A percentile compares a stretch with the other conserved stretches of the same genome.
These are phyloP conservation scores for Cheirogaleus medius DNA, from an alignment of 2,113 vertebrate species.

Conservation along the genomic window DNA sequence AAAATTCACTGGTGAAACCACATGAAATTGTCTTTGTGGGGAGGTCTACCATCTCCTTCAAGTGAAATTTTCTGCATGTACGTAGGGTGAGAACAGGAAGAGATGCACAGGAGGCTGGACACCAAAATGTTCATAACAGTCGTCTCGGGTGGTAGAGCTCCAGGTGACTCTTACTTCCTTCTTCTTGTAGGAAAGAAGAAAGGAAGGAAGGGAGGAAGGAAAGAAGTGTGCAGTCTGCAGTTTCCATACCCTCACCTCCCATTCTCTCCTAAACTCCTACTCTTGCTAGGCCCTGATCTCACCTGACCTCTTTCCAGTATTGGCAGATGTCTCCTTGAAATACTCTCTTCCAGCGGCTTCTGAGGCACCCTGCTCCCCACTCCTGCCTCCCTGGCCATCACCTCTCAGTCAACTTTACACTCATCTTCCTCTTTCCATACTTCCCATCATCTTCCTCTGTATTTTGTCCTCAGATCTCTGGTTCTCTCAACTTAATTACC, in stretches of 20 bases:
- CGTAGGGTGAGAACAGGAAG: neutral
- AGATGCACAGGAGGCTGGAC: neutral
- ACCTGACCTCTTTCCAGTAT: neutral
- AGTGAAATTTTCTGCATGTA: neutral
- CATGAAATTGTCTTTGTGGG: neutral
- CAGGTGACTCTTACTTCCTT: neutral
- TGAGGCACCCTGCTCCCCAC: neutral
- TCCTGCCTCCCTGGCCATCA: neutral
- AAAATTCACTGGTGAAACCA: neutral
- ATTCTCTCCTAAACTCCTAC: neutral
- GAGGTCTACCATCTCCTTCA: neutral
- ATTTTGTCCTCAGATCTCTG: neutral
- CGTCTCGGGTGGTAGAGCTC: neutral
- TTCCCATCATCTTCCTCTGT: neutral
- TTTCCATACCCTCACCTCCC: neutral
- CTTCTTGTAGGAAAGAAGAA: neutral
- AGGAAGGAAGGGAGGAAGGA: neutral
- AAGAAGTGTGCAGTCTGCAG: too few relatives aligned
- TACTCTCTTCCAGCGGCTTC: neutral
- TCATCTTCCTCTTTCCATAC: neutral
- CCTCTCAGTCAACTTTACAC: neutral
- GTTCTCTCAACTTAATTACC: neutral
- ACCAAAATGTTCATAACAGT: neutral
- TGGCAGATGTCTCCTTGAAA: neutral
- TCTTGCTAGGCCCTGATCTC: neutral